A percentile compares a stretch with the other conserved stretches of the same genome.
Conservation (phyloP, 1,140 invertebrate genomes). For the Camponotus pennsylvanicus region DNA sequence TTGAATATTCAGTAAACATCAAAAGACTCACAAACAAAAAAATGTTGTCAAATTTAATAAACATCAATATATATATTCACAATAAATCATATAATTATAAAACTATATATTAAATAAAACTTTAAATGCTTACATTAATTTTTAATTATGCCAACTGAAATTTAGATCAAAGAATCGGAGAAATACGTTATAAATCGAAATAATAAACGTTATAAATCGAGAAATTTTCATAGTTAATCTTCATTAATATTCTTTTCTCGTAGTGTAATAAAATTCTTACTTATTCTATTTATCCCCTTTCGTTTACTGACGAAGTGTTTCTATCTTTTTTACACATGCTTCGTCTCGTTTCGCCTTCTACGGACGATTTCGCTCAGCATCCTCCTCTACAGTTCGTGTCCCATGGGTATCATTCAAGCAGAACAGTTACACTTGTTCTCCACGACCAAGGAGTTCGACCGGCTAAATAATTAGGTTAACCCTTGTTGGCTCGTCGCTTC, state of each 20-base stretch:
- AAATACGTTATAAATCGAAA: background rate
- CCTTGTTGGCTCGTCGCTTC: slow-evolving; percentile 78
- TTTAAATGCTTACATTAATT: background rate
- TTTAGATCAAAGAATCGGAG: background rate
- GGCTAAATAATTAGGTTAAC: slow-evolving; percentile 83
- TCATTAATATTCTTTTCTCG: background rate
- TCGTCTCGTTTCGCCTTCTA: background rate
- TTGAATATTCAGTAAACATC: background rate
- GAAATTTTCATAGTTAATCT: background rate
- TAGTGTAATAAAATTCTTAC: slow-evolving; percentile 19
- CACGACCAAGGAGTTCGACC: slow-evolving; percentile 75
- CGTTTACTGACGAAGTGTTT: background rate
- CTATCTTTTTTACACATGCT: slow-evolving; percentile 28
- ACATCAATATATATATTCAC: background rate
- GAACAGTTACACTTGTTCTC: slow-evolving; percentile 80
- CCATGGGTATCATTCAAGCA: slow-evolving; percentile 79
- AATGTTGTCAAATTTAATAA: background rate
- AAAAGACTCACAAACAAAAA: background rate
- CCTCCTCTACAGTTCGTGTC: slow-evolving; percentile 71
- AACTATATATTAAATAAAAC: background rate
- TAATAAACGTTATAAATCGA: background rate
- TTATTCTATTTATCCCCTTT: background rate
- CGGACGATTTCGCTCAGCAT: slow-evolving; percentile 27
- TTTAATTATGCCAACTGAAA: background rate
- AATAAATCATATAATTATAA: background rate